Evolutionary conservation across 2,888 invertebrate genomes (phyloP).

Genomic region (Erebia ligea): DNA sequence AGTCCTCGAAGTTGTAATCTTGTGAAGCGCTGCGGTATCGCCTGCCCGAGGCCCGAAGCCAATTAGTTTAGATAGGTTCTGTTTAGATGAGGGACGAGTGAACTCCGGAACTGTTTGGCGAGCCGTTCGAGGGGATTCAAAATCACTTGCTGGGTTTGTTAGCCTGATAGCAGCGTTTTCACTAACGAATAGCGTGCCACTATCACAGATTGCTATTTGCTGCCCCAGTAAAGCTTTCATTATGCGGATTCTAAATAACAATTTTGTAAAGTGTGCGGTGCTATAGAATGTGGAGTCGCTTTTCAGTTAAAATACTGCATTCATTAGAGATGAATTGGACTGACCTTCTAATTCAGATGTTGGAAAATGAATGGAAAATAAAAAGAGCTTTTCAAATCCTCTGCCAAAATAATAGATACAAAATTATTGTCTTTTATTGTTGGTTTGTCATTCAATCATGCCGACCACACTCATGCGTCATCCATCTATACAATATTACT

Average conservation of each 20-base stretch:
- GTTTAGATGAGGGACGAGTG: slow-evolving; percentile 43
- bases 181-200: slow-evolving; percentile 30
- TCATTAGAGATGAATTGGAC: background rate
- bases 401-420: no score
- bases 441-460: no score
- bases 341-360: background rate
- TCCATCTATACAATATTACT: no score
- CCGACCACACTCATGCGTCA: no score
- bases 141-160: slow-evolving; percentile 40
- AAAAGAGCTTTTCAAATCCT: no score
- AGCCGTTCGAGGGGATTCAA: slow-evolving; percentile 34
- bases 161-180: slow-evolving; percentile 36
- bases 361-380: no score
- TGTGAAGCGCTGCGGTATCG: slow-evolving; percentile 50
- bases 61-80: slow-evolving; percentile 65
- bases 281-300: background rate
- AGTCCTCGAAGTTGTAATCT: slow-evolving; percentile 42
- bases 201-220: slow-evolving; percentile 27
- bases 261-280: slow-evolving; percentile 18
- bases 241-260: slow-evolving; percentile 22
- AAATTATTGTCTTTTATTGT: no score
- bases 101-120: slow-evolving; percentile 36
- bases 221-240: slow-evolving; percentile 23
- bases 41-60: slow-evolving; percentile 58
- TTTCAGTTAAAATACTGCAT: background rate